Evolutionary conservation across 2,888 invertebrate genomes (phyloP), one percentile per base, ranked within the genome.

Genomic region (Leptopilina syphax): DNA sequence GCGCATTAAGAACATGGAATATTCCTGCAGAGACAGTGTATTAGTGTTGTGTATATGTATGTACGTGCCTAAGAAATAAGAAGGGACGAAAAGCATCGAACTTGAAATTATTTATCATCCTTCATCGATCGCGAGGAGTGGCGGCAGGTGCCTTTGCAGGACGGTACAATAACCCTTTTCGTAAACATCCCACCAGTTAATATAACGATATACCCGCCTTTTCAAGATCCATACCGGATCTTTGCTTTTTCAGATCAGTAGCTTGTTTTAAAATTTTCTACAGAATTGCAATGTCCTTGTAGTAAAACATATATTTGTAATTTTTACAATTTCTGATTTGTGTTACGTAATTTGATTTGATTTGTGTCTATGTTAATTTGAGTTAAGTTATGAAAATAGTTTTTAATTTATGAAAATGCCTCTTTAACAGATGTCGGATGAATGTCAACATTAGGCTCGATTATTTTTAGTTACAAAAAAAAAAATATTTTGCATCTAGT

Each of bases 61-160:
- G 41, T 13, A 66, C 4, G 1, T 10, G 8, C 57, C 34, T 34
- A 57, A 54, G 73, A 57, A 34, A 34, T 57, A 34, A 8, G 24
- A 73, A 73, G 57, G 13, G 57, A 73, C 34, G 34, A 13, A 57
- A 57, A 57, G 13, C 57, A 57, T 73, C 73, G 57, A 73, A 41
- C 54, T 73, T 73, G 13, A n/a, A 54, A n/a, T 57, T 73, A 73
- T 57, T 73, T 57, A 73, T 73, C 57, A 57, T 73, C 73, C n/a
- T 73, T 57, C 57, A 73, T 73, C 73, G 73, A 73, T 73, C 73
- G 57, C 34, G 9, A 34, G 34, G 57, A 73, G n/a, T 57, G 34
- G 34, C n/a, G 54, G 34, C 73, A 73, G 73, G 41, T 73, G 73
- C n/a, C 57, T 13, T 73, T 9, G n/a, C 13, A 13, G 54, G 57